Evolutionary conservation across 2,113 vertebrate genomes (phyloP), one percentile per base, ranked within the genome.

Genomic region (Cinclus cinclus): DNA sequence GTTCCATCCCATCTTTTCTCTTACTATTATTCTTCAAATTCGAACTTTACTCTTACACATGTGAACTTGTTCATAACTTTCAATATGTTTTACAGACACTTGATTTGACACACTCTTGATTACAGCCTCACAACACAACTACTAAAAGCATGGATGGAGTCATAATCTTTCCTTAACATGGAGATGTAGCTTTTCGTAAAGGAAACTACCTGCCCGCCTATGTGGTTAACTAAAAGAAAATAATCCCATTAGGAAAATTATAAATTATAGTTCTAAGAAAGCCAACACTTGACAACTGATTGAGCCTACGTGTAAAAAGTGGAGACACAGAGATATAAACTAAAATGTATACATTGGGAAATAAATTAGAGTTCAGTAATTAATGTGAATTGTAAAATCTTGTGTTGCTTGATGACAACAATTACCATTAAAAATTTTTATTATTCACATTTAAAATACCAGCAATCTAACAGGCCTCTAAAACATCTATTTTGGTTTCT

Each of bases 391-490:
- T 86, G 56, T 70, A 95, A 92, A 94, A 92, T 68, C 49, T 88
- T 25, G 3, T 47, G 88, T 94, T 87, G 87, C 41, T 92, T 46
- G 91, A 83, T 82, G 69, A 91, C n/a, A 95, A 58, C 55, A 91
- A 88, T 67, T 92, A 83, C 63, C 65, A 87, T 82, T 87, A 89
- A 85, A 91, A 46, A 12, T 31, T 75, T 89, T 92, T 39, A 95
- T 90, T 84, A 76, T 91, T 95, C 87, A 76, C 59, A 89, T 93
- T 89, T 92, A 82, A 92, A 95, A 87, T 41, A 58, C 27, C 64
- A 59, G 33, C 76, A 83, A 52, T 87, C 83, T 65, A 81, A 81
- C n/a, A 85, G 70, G 41, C 47, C 67, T 92, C 80, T 89, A 80
- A 89, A 89, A 37, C 44, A 71, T 83, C 46, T 71, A 67, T 88